phyloP scores from a whole-genome alignment of 1,140 invertebrate genomes.

The Diorhabda carinulata region DNA sequence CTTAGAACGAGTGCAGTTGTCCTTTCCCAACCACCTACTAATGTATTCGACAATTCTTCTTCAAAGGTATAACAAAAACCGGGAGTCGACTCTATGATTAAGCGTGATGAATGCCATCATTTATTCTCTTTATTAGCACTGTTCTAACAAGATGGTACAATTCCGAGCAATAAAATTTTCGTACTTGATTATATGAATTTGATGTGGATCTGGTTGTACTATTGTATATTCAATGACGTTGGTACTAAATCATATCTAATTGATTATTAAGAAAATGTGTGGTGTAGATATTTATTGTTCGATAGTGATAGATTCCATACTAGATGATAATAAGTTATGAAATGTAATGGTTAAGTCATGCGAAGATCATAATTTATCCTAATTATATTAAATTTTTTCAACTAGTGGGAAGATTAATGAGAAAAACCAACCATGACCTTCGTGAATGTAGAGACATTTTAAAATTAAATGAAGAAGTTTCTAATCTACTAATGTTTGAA shows the following conservation, averaged over 20 bases:
- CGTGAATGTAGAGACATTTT: too few species aligned
- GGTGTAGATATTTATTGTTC: background rate
- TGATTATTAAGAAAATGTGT: background rate
- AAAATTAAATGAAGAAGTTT: too few species aligned
- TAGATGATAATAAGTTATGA: too few species aligned
- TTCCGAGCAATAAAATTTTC: background rate
- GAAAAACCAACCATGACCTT: too few species aligned
- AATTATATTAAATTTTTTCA: too few species aligned
- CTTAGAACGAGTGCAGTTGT: background rate
- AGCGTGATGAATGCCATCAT: background rate
- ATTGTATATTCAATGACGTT: background rate
- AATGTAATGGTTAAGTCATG: too few species aligned
- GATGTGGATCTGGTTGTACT: background rate
- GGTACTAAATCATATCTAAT: background rate
- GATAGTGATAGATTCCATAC: background rate
- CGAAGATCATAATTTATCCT: too few species aligned
- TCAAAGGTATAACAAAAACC: background rate
- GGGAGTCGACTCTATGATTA: background rate
- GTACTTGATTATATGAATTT: slow-evolving; percentile 3
- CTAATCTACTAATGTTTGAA: too few species aligned
- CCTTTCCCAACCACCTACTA: background rate
- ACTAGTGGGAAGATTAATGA: too few species aligned
- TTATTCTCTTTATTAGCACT: slow-evolving; percentile 2
- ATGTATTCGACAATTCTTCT: background rate
- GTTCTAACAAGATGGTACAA: background rate